Conservation (phyloP, 2,888 invertebrate species). For the Volucella inflata region DNA sequence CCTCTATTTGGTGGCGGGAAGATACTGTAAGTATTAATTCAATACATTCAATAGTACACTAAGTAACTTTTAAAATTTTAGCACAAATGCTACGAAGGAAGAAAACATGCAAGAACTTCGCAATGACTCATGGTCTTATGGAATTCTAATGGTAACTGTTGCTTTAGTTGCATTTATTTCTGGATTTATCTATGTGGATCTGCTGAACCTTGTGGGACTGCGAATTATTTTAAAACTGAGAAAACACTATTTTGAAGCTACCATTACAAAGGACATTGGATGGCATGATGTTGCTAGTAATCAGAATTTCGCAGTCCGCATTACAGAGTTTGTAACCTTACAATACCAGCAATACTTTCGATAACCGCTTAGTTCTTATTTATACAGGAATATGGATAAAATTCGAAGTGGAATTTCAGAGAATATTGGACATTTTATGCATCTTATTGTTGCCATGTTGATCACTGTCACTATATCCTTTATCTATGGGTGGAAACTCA, state of each 20-base stretch:
- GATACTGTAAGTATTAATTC: slow-evolving; percentile 83
- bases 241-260: slow-evolving; percentile 86
- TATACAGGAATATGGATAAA: slow-evolving; percentile 88
- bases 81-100: slow-evolving; percentile 85
- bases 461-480: slow-evolving; percentile 86
- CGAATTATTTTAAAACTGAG: slow-evolving; percentile 86
- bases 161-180: slow-evolving; percentile 86
- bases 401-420: slow-evolving; percentile 93
- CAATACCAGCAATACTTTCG: slow-evolving; percentile 77
- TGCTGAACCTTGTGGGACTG: slow-evolving; percentile 87
- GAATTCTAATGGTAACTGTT: slow-evolving; percentile 85
- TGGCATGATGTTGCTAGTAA: slow-evolving; percentile 89
- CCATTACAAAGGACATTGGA: slow-evolving; percentile 88
- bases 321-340: slow-evolving; percentile 86
- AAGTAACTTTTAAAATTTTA: slow-evolving; percentile 67
- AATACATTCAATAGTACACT: not conserved
- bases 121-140: slow-evolving; percentile 87
- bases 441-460: slow-evolving; percentile 85
- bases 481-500: slow-evolving; percentile 92
- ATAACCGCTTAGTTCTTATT: not conserved
- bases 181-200: slow-evolving; percentile 86
- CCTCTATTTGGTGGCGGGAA: slow-evolving; percentile 87
- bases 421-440: slow-evolving; percentile 90
- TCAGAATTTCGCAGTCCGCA: slow-evolving; percentile 89
- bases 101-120: slow-evolving; percentile 86